These are phyloP conservation scores for Loriculus beryllinus DNA, from an alignment of 2,797 vertebrate species.

Conservation along the genomic window DNA sequence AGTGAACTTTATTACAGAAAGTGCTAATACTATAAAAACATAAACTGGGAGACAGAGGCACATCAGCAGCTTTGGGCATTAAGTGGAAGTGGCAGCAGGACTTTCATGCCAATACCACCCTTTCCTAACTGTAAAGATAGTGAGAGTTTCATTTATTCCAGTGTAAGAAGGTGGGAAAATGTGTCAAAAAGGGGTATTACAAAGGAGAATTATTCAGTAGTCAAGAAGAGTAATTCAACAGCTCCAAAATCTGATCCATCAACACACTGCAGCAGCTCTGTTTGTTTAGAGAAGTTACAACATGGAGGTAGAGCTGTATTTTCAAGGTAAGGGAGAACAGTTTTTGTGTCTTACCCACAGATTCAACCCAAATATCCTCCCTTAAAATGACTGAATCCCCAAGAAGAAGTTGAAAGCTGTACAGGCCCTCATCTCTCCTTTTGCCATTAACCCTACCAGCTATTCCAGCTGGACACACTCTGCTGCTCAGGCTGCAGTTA, in stretches of 20 bases:
- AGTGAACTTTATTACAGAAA: neutral
- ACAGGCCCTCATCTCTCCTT: neutral
- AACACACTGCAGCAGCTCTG: neutral
- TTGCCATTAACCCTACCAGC: neutral
- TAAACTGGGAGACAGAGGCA: neutral
- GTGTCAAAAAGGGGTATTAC: neutral
- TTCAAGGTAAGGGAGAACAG: neutral
- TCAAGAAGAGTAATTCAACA: neutral
- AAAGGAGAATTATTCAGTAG: neutral
- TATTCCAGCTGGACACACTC: neutral
- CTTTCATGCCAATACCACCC: neutral
- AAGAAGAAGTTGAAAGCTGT: neutral
- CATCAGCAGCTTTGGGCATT: neutral
- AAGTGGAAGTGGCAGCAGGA: neutral
- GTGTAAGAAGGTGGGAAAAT: neutral
- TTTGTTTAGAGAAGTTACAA: neutral
- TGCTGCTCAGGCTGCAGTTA: neutral
- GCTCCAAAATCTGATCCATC: fast-evolving
- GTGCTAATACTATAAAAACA: neutral
- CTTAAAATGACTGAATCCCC: neutral
- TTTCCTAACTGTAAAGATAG: neutral
- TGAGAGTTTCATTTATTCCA: neutral
- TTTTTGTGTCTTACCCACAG: neutral
- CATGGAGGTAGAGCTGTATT: neutral
- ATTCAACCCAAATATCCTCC: neutral